phyloP scores from a whole-genome alignment of 1,140 invertebrate genomes.

The Agrypnia vestita region DNA sequence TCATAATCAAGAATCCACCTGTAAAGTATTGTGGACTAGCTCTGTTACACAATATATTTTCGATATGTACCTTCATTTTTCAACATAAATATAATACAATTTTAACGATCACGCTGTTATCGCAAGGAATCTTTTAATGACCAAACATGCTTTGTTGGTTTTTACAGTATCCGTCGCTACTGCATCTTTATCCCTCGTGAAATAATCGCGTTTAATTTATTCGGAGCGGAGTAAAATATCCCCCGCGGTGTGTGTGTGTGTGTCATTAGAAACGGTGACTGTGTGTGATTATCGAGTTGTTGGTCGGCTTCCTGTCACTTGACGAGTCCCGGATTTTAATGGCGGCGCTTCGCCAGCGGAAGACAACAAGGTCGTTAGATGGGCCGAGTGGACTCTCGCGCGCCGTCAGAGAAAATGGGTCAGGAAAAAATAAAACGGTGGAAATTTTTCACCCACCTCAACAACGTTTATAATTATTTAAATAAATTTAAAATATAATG shows the following conservation, averaged over 20 bases:
- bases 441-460: background rate
- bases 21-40: too few relatives aligned
- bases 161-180: too few relatives aligned
- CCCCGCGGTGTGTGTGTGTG: background rate
- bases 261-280: slow-evolving; percentile 36
- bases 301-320: slow-evolving; percentile 34
- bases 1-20: too few relatives aligned
- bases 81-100: too few relatives aligned
- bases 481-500: too few relatives aligned
- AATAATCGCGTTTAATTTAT: too few relatives aligned
- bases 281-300: slow-evolving; percentile 38
- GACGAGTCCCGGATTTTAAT: background rate
- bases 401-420: background rate
- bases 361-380: slow-evolving; percentile 13
- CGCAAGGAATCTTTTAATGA: too few relatives aligned
- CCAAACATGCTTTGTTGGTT: background rate
- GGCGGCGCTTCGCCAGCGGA: slow-evolving; percentile 39
- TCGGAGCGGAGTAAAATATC: too few relatives aligned
- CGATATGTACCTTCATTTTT: too few relatives aligned
- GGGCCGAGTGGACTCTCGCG: slow-evolving; percentile 2
- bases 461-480: background rate
- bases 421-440: slow-evolving; percentile 31
- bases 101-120: too few relatives aligned
- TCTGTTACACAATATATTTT: too few relatives aligned
- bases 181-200: too few relatives aligned